Conservation (phyloP, 2,888 invertebrate species). For the Phengaris alcon region DNA sequence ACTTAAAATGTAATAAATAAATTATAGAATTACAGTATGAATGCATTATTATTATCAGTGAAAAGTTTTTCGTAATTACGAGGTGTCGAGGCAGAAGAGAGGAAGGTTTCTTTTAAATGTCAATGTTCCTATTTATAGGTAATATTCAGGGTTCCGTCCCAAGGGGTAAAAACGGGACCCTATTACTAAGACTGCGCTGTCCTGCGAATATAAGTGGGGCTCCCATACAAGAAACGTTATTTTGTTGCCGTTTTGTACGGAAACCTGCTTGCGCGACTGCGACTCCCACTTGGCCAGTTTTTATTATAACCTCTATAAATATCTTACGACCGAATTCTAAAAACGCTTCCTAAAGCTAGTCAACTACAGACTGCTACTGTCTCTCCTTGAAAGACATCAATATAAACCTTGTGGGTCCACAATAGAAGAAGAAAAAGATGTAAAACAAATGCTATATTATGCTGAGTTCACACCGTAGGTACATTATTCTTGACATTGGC, state of each 20-base stretch:
- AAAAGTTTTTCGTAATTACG: conserved; percentile 45
- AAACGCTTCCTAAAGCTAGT: neutral
- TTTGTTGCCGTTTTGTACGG: neutral
- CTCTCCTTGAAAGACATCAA: too few species aligned
- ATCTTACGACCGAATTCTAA: conserved; percentile 1
- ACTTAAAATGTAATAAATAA: neutral
- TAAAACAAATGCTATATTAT: neutral
- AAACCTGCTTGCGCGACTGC: conserved; percentile 1
- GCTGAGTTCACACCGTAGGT: neutral
- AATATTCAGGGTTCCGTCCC: too few species aligned
- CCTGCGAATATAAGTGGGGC: too few species aligned
- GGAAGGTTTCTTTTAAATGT: conserved; percentile 47
- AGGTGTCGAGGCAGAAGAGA: conserved; percentile 46
- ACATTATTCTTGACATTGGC: neutral
- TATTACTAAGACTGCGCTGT: too few species aligned
- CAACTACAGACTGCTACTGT: too few species aligned
- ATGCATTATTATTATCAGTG: conserved; percentile 37
- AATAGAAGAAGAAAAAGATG: too few species aligned
- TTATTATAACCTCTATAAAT: conserved; percentile 40
- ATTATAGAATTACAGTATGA: conserved; percentile 11
- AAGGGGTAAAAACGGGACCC: too few species aligned
- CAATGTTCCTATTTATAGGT: conserved; percentile 36
- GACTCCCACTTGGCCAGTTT: neutral
- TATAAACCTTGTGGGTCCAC: neutral
- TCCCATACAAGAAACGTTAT: too few species aligned